Base-by-base conservation (phyloP, 2,888 invertebrate species). In the Athetis lepigone region DNA sequence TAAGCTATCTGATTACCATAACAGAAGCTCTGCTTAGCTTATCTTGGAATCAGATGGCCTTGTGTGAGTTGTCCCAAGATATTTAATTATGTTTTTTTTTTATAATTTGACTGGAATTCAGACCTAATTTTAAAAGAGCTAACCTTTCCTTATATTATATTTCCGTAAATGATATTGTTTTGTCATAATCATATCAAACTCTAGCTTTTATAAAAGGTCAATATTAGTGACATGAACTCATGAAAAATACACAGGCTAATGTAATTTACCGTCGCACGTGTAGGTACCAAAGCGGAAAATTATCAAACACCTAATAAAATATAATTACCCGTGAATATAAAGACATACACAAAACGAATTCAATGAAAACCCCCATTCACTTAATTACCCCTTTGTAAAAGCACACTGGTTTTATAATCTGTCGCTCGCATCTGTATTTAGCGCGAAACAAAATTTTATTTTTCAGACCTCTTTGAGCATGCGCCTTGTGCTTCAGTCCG, bases 361-460 rank as follows among this genome's bases (percentile, higher is more conserved):
- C 73, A 80, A 83, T 82, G 77, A 80, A 80, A 75, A 49, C 55
- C 72, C 59, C 65, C 75, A 81, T 83, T 83, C 75, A 51, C 58
- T 70, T 74, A 82, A 85, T 84, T 81, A 81, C 79, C 80, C 79
- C 74, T 79, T 81, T 79, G 71, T 77, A 62, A 49, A 49, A 70
- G 52, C 57, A 83, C 77, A 84, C 70, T 73, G 76, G 78, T 81
- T 82, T 85, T 78, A 83, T 85, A 85, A 86, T 87, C 85, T 80
- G 77, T 84, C 79, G 77, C 76, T 80, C 80, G 77, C 84, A 86
- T 83, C 83, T 80, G 86, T 86, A 88, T 89, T 90, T 88, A 88
- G 84, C 87, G 87, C 83, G 82, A 88, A 91, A 88, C 83, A 86
- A 78, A 83, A 88, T 85, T 89, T 85, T 82, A 86, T 88, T 88